Base-by-base conservation (phyloP, 2,888 invertebrate genomes). In the Electrophaes corylata region DNA sequence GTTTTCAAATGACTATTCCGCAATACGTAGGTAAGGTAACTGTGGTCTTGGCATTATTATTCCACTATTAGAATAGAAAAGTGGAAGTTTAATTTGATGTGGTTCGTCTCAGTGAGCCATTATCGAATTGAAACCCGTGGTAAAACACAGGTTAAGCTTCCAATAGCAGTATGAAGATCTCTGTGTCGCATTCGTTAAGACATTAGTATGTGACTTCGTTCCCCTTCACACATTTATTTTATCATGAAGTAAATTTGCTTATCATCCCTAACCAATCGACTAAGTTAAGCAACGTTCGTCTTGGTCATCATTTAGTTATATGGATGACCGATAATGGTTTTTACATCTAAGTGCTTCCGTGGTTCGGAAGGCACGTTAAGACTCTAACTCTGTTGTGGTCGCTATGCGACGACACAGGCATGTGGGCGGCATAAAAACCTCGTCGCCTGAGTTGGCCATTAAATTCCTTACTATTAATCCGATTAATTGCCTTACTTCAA, bases 121-220 rank as follows among this genome's bases (percentile, higher is more conserved):
- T 67, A 64, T 67, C 79, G 79, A 82, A 81, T 70, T 60, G 56
- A 62, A 65, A 66, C 61, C 69, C 64, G 78, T 75, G 78, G 80
- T 71, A 68, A 78, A 73, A 69, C 60, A 49, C 76, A 64, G 48
- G 65, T 62, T 63, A 56, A 51, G 68, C 80, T 90, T 91, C 92
- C 93, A 78, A 93, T 64, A 93, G 60, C 56, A 84, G 82, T 59
- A 65, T 71, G 88, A 88, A 78, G 87, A 80, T 92, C 90, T 94
- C 94, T 94, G 94, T 93, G 93, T 88, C 77, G 75, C 75, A 75
- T 85, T 81, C 84, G 73, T 81, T 43, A 74, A 93, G 93, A 76
- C 74, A 74, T 65, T 68, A 82, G 84, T 77, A 86, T 77, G 71
- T 65, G 72, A 86, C 93, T 92, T 94, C 94, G 94, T 94, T 94